A percentile compares a stretch with the other conserved stretches of the same genome.
Conservation (phyloP, 2,797 vertebrate species). For the Cichlasoma orientale region DNA sequence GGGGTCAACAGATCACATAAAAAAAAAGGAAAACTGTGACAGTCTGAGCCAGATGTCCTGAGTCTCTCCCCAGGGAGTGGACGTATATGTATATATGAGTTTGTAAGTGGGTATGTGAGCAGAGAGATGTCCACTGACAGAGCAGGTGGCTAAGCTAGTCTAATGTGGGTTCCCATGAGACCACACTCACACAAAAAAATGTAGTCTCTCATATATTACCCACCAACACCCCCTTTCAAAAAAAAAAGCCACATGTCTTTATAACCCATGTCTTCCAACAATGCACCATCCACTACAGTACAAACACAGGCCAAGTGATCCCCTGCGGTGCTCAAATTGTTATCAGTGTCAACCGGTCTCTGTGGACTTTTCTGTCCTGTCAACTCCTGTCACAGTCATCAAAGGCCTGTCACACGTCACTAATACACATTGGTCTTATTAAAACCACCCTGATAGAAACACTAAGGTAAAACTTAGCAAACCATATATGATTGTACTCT, state of each 20-base stretch:
- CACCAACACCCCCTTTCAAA: constrained; percentile 10
- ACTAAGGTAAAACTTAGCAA: neutral
- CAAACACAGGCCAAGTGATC: constrained; percentile 38
- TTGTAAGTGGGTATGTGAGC: constrained; percentile 54
- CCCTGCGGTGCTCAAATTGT: constrained; percentile 60
- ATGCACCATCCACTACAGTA: constrained; percentile 41
- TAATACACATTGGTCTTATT: constrained; percentile 9
- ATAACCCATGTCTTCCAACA: constrained; percentile 33
- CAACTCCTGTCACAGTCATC: constrained; percentile 51
- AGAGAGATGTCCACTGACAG: constrained; percentile 66
- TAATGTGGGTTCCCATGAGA: constrained; percentile 78
- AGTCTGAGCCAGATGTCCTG: constrained; percentile 77
- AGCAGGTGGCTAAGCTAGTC: constrained; percentile 85
- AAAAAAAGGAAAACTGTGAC: constrained; percentile 53
- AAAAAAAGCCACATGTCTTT: constrained; percentile 36
- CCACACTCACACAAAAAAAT: constrained; percentile 35
- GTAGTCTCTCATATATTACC: constrained; percentile 42
- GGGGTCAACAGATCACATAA: constrained; percentile 60
- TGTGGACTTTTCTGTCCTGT: constrained; percentile 43
- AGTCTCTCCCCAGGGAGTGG: constrained; percentile 61
- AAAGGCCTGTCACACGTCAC: constrained; percentile 40
- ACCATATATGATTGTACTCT: constrained; percentile 13
- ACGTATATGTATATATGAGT: constrained; percentile 52
- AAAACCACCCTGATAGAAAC: constrained; percentile 13
- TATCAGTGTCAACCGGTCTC: constrained; percentile 69